Base-by-base conservation (phyloP, 1,140 invertebrate genomes). In the Zaprionus tsacasi region DNA sequence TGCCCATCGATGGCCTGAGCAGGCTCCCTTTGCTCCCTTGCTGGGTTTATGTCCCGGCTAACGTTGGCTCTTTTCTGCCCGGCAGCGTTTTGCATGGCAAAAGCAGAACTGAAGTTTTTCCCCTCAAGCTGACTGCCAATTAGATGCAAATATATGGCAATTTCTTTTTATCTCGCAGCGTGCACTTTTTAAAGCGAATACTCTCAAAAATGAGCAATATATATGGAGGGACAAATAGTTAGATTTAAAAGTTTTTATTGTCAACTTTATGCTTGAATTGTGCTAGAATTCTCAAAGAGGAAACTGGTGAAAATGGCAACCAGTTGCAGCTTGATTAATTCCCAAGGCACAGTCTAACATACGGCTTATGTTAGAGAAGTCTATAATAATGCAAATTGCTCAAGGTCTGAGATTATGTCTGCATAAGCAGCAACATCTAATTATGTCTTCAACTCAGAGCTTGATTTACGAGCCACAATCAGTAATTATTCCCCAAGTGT, bases 101-200 rank as follows among this genome's bases (percentile, higher is more conserved):
- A 78, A 67, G 52, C 25, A 48, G 38, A 56, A 30, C 17, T 68
- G 36, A 69, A 59, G 43, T 71, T 74, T 63, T 71, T 71, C 70
- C 33, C 77, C 74, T 59, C 66, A 43, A 75, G 83, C 85, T 83
- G 83, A 57, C 80, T 78, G 68, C 80, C 85, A 87, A 87, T 88
- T 87, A 87, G 77, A 87, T 88, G 83, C 83, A 87, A 88, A 87
- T 87, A 72, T 83, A 88, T 88, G 74, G 55, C 64, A 59, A 68
- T 64, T 61, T 61, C 40, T 55, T 63, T 58, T 48, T 48, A 66
- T 68, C 65, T 12, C 13, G 15, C 45, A 72, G 17, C 48, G 52
- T 5, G 25, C 15, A 36, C 58, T 43, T 60, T 60, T 56, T 6
- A 61, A 15, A 38, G 57, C 35, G 40, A 63, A 48, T 27, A 54